Percentiles rank a stretch among this genome's conserved stretches.
Evolutionary conservation across 2,113 vertebrate genomes (phyloP).

Genomic region (Mungos mungo): DNA sequence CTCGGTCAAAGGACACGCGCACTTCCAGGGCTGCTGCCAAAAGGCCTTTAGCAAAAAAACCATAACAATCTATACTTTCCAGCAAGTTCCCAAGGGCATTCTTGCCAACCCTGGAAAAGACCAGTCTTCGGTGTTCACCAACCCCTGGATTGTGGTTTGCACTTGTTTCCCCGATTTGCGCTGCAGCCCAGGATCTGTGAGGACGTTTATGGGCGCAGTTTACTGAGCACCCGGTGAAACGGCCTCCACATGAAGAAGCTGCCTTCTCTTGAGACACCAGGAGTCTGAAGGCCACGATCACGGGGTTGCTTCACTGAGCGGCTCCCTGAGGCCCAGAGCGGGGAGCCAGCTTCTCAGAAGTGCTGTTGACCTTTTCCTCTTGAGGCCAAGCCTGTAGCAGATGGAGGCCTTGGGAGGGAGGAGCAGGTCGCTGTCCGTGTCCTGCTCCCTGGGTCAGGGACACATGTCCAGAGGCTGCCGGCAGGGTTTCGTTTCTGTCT

Average conservation of each 20-base stretch:
- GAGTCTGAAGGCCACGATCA: accelerated
- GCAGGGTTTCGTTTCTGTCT: background rate
- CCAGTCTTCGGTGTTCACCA: background rate
- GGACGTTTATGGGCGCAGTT: background rate
- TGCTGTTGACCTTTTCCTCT: background rate
- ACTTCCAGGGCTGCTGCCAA: background rate
- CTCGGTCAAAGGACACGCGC: accelerated
- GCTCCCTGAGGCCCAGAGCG: background rate
- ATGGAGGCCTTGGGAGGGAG: background rate
- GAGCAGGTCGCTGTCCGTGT: accelerated
- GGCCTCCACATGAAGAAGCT: accelerated
- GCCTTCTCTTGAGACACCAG: background rate
- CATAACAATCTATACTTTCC: accelerated
- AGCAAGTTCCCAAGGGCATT: background rate
- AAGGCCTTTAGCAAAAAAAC: background rate
- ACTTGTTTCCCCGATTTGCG: too few relatives aligned
- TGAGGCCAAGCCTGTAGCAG: background rate
- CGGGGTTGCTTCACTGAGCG: background rate
- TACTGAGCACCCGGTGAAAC: background rate
- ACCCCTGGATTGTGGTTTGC: background rate
- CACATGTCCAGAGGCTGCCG: background rate
- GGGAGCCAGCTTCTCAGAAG: background rate
- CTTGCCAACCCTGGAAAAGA: background rate
- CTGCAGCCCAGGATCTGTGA: accelerated
- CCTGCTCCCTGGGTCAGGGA: background rate